A percentile compares a stretch with the other conserved stretches of the same genome.
phyloP scores from a whole-genome alignment of 2,797 vertebrate species.

The Eulemur rubriventer region DNA sequence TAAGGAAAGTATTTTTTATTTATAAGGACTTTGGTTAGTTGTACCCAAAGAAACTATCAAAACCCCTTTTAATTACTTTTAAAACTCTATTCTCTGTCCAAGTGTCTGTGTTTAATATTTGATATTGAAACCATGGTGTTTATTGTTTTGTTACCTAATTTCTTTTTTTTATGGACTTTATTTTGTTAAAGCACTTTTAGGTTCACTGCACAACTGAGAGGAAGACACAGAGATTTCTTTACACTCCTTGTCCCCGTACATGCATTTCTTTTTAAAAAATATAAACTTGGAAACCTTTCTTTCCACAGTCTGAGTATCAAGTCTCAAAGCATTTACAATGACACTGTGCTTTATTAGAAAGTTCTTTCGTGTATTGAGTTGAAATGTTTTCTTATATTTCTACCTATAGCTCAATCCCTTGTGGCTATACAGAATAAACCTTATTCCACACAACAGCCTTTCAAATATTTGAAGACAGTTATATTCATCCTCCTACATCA shows the following conservation, averaged over 20 bases:
- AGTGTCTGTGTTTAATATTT: conserved; percentile 67
- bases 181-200: background rate
- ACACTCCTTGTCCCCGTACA: background rate
- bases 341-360: background rate
- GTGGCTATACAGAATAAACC: conserved; percentile 35
- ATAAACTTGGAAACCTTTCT: conserved; percentile 38
- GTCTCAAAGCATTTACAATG: conserved; percentile 17
- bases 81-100: conserved; percentile 31
- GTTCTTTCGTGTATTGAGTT: conserved; percentile 38
- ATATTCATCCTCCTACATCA: background rate
- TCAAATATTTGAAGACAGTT: conserved; percentile 51
- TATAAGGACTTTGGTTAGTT: conserved; percentile 75
- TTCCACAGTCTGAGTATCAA: conserved; percentile 55
- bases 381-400: conserved; percentile 50
- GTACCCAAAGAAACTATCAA: conserved; percentile 72
- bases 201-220: background rate
- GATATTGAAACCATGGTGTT: conserved; percentile 60
- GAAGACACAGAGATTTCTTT: background rate
- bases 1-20: conserved; percentile 71
- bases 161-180: conserved; percentile 9
- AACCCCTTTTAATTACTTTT: conserved; percentile 72
- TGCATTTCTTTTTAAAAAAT: conserved; percentile 64
- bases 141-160: conserved; percentile 56
- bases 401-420: conserved; percentile 25
- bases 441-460: conserved; percentile 26